Evolutionary conservation across 2,888 invertebrate genomes (phyloP), one percentile per base, ranked within the genome.

Genomic region (Laspeyria flexula): DNA sequence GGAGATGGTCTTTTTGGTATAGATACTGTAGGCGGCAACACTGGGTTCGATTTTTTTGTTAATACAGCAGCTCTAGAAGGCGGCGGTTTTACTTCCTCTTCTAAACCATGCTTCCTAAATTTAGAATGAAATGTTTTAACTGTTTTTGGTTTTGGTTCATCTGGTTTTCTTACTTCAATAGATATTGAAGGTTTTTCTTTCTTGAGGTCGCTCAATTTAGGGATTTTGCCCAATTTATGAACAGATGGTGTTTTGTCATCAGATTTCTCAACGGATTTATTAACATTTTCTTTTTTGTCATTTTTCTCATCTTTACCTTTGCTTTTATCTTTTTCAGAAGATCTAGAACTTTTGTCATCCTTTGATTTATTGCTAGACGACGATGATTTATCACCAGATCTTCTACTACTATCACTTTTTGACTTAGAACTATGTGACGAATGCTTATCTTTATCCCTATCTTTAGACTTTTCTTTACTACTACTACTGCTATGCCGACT

Each of bases 101-200:
- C 97, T 44, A 98, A 86, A 29, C 98, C 98, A 73, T 97, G 98
- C 41, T 97, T 97, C 64, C 98, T 94, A 92, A 98, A 97, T 88
- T 97, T 97, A 0, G 97, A 96, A 86, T 97, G 95, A 81, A 96
- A 97, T 11, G 96, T 96, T 93, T 98, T 98, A 0, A 98, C 98
- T 30, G 98, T 98, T 88, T 97, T 97, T 3, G 97, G 96, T 72
- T 97, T 94, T 9, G 94, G 93, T 43, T 95, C 94, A 63, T 95
- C 95, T 54, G 93, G 94, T 84, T 96, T 96, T 55, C 96, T 93
- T 46, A 95, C 95, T 92, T 97, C 97, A 67, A 97, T 96, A 0
- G 96, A 96, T 82, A 96, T 96, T 1, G 96, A 96, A 30, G 95
- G 95, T 66, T 96, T 96, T 68, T 95, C 95, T 75, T 93, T 94